Evolutionary conservation across 2,888 invertebrate genomes (phyloP).

Genomic region (Pantelozetes paolii): DNA sequence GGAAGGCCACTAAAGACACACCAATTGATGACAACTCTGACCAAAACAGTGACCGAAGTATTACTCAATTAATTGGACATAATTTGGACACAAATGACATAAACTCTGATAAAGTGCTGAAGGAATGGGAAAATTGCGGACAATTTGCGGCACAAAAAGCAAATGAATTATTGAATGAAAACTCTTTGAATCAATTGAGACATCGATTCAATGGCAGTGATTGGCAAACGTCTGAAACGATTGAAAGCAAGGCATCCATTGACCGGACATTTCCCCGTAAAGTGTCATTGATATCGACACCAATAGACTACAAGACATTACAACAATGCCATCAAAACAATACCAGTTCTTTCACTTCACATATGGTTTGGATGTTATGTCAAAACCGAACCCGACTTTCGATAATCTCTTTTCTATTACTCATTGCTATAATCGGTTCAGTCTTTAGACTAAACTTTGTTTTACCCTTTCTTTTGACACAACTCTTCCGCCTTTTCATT

Average conservation of each 20-base stretch:
- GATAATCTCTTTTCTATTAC: neutral
- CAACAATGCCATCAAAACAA: conserved; percentile 38
- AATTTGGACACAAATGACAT: neutral
- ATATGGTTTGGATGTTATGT: neutral
- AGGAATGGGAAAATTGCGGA: no score
- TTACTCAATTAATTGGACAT: no score
- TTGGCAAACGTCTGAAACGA: neutral
- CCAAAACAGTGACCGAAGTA: no score
- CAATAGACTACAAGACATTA: conserved; percentile 40
- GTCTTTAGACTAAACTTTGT: conserved; percentile 9
- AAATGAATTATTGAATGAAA: neutral
- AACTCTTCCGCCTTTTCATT: conserved; percentile 8
- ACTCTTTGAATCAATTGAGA: neutral
- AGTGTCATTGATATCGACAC: conserved; percentile 42
- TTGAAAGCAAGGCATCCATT: neutral
- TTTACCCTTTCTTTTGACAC: conserved; percentile 15
- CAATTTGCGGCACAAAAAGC: no score
- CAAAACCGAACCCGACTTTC: neutral
- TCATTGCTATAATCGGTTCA: conserved; percentile 24
- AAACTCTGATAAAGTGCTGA: no score
- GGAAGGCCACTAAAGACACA: neutral
- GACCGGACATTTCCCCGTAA: conserved; percentile 41
- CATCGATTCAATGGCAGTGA: conserved; percentile 8
- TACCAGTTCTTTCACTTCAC: conserved; percentile 11
- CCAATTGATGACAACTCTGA: no score